Conservation (phyloP, 2,888 invertebrate genomes). For the Thera britannica region DNA sequence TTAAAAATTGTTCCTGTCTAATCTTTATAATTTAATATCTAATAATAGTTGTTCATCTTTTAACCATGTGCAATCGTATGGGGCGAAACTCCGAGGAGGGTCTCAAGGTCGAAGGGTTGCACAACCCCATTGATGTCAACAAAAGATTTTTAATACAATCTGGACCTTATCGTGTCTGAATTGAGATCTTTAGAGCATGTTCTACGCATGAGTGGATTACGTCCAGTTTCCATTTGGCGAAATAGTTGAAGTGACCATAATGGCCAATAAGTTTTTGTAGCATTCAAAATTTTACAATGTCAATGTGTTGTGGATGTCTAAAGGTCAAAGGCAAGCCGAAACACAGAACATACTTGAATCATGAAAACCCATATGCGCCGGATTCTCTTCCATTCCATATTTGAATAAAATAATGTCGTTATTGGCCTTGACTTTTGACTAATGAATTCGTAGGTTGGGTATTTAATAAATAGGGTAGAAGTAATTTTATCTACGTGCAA, state of each 20-base stretch:
- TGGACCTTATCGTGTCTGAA: conserved; percentile 15
- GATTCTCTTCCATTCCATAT: too few relatives aligned
- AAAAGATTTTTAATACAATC: conserved; percentile 16
- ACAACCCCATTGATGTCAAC: conserved; percentile 15
- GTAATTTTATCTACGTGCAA: background rate
- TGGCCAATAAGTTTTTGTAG: background rate
- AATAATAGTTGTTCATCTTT: conserved; percentile 14
- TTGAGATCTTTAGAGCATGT: conserved; percentile 9
- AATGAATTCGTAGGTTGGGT: background rate
- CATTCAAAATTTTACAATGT: background rate
- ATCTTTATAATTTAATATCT: conserved; percentile 8
- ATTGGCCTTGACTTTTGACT: background rate
- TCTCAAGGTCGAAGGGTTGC: conserved; percentile 30
- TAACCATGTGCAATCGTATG: conserved; percentile 3
- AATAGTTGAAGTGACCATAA: too few relatives aligned
- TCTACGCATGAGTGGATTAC: conserved; percentile 15
- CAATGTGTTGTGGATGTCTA: too few relatives aligned
- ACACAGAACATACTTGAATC: too few relatives aligned
- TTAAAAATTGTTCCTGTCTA: conserved; percentile 9
- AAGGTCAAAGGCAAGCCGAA: too few relatives aligned
- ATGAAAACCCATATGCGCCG: too few relatives aligned
- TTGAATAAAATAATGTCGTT: background rate
- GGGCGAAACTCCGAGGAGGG: conserved; percentile 25
- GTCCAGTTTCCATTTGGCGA: conserved; percentile 2
- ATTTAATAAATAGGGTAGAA: conserved; percentile 14